phyloP scores from a whole-genome alignment of 2,888 invertebrate genomes.

The Bombylius discolor region DNA sequence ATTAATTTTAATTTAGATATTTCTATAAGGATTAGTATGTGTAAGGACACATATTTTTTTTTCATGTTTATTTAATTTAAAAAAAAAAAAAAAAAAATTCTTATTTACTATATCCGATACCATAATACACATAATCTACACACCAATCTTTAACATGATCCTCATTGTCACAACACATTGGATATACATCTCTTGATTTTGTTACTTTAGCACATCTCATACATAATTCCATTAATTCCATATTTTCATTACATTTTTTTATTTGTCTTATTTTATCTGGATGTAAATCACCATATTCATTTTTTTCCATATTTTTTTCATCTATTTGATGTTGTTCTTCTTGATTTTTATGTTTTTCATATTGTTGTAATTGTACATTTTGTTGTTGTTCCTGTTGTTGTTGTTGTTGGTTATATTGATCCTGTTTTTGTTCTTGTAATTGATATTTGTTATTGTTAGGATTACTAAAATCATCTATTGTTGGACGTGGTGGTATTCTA shows the following conservation, averaged over 20 bases:
- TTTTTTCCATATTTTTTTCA: background rate
- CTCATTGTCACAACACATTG: slow-evolving; percentile 41
- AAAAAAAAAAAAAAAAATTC: too few relatives aligned
- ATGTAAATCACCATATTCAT: slow-evolving; percentile 16
- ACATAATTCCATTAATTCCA: slow-evolving; percentile 35
- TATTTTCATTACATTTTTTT: slow-evolving; percentile 26
- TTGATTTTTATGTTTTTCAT: too few relatives aligned
- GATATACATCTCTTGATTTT: slow-evolving; percentile 40
- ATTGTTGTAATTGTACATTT: too few relatives aligned
- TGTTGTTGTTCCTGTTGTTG: too few relatives aligned
- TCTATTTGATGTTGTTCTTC: background rate
- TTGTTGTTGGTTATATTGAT: too few relatives aligned
- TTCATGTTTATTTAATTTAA: too few relatives aligned
- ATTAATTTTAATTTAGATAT: too few relatives aligned
- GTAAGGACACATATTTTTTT: too few relatives aligned
- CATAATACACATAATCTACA: slow-evolving; percentile 38
- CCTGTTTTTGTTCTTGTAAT: too few relatives aligned
- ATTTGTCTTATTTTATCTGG: slow-evolving; percentile 26
- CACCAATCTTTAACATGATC: slow-evolving; percentile 41
- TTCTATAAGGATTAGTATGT: too few relatives aligned
- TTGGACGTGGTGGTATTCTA: background rate
- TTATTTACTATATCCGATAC: slow-evolving; percentile 17
- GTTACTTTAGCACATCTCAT: slow-evolving; percentile 44
- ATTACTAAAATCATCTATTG: background rate
- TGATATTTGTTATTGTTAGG: too few relatives aligned